Percentiles rank a stretch among this genome's conserved stretches.
phyloP scores from a whole-genome alignment of 1,140 invertebrate species.

The Cydia strobilella region DNA sequence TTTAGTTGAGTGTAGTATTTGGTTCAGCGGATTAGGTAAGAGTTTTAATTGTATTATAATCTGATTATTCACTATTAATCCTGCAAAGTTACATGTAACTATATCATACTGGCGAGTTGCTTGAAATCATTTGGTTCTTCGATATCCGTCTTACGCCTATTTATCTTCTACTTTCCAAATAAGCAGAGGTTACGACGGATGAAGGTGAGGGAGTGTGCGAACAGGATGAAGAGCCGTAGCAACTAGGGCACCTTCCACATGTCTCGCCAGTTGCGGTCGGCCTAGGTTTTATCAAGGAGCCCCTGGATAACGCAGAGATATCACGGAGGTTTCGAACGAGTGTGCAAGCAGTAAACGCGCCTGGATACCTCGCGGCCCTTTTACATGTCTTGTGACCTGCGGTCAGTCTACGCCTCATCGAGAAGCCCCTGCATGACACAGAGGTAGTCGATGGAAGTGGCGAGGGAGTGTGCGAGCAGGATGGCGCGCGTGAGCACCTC shows the following conservation, averaged over 20 bases:
- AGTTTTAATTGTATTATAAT: not conserved
- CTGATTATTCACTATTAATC: not conserved
- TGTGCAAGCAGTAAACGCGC: not conserved
- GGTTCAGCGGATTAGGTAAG: not conserved
- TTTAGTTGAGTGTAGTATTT: not conserved
- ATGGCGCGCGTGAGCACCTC: conserved; percentile 66
- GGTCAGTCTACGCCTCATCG: conserved; percentile 53
- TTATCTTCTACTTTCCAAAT: not conserved
- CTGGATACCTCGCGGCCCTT: not conserved
- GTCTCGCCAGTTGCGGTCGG: no score
- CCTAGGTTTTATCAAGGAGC: no score
- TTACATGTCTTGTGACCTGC: not conserved
- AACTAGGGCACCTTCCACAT: not conserved
- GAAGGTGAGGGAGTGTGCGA: not conserved
- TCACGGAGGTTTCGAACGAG: not conserved
- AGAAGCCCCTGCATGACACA: conserved; percentile 74
- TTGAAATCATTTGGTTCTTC: not conserved
- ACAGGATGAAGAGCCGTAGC: not conserved
- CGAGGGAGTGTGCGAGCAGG: conserved; percentile 69
- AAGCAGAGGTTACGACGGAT: not conserved
- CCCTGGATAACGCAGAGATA: not conserved
- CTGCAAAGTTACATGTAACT: no score
- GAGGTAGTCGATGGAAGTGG: conserved; percentile 73
- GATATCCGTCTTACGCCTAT: not conserved
- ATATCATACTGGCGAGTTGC: not conserved